These are phyloP conservation scores for Callosobruchus maculatus DNA, from an alignment of 2,888 invertebrate genomes.

Conservation along the genomic window DNA sequence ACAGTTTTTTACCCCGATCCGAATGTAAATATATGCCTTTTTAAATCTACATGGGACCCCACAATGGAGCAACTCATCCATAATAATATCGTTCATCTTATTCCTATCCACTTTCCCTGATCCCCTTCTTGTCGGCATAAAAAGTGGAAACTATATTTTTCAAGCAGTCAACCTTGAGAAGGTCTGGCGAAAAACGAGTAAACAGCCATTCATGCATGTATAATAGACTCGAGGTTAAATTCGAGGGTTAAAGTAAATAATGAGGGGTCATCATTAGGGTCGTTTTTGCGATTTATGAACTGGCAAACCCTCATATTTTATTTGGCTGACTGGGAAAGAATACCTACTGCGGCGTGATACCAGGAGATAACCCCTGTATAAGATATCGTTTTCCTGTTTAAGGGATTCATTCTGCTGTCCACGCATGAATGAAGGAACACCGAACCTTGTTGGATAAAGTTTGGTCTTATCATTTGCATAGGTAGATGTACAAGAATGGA, in stretches of 20 bases:
- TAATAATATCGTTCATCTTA: neutral
- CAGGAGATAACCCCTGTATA: neutral
- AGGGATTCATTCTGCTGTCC: too few species aligned
- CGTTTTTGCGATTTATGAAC: neutral
- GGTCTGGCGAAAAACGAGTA: neutral
- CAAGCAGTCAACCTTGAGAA: neutral
- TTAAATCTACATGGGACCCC: neutral
- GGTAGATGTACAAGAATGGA: too few species aligned
- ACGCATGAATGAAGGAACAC: too few species aligned
- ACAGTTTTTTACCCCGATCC: too few species aligned
- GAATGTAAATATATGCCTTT: neutral
- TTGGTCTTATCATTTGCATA: too few species aligned
- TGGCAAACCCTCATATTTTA: constrained; percentile 2
- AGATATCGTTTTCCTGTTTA: too few species aligned
- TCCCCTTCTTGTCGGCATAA: neutral
- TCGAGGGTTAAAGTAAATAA: neutral
- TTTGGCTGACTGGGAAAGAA: neutral
- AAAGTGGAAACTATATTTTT: neutral
- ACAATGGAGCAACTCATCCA: neutral
- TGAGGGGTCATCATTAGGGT: neutral
- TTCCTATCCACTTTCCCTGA: neutral
- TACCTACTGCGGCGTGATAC: neutral
- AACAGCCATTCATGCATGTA: neutral
- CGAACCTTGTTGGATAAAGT: too few species aligned
- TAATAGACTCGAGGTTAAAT: neutral